Percentiles rank a stretch among this genome's conserved stretches.
phyloP scores from a whole-genome alignment of 2,797 vertebrate species.

The Pipistrellus pygmaeus region DNA sequence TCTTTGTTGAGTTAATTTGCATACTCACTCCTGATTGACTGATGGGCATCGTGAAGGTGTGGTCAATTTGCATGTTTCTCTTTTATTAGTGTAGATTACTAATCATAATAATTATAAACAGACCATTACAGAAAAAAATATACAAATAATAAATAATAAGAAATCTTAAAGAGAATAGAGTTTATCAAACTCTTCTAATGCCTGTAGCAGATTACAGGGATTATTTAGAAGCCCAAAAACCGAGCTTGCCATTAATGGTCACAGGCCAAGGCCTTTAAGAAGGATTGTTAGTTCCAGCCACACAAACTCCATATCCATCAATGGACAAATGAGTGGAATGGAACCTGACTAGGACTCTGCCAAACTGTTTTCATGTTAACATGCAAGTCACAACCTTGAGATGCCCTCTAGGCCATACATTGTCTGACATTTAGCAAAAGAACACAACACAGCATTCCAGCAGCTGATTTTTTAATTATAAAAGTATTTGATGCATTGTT shows the following conservation, averaged over 20 bases:
- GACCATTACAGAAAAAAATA: conserved; percentile 6
- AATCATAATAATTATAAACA: neutral
- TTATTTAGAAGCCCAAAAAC: neutral
- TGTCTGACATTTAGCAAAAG: neutral
- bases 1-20: no score
- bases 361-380: neutral
- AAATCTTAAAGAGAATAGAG: neutral
- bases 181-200: neutral
- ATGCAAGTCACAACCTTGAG: neutral
- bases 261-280: neutral
- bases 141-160: neutral
- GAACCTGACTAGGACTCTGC: neutral
- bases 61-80: no score
- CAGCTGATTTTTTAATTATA: neutral
- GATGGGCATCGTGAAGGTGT: no score
- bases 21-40: no score
- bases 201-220: neutral
- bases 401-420: neutral
- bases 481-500: neutral
- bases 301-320: neutral
- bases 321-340: neutral
- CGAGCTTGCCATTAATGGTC: neutral
- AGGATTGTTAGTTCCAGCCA: neutral
- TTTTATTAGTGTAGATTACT: neutral
- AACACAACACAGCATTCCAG: neutral